phyloP scores from a whole-genome alignment of 2,888 invertebrate genomes.

The Odontocerum albicorne region DNA sequence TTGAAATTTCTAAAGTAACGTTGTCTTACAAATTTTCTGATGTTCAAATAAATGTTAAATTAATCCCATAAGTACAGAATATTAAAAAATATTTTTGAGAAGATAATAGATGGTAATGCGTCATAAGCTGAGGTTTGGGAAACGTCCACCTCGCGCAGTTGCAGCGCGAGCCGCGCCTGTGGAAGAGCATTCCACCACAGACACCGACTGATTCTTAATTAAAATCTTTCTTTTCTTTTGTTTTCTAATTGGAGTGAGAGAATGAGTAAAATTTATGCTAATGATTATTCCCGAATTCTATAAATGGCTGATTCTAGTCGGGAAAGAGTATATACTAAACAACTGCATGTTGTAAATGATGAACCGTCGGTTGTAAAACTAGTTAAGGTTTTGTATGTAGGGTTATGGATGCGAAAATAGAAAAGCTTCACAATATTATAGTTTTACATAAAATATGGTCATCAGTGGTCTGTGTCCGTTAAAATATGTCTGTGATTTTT shows the following conservation, averaged over 20 bases:
- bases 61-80: conserved; percentile 50
- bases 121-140: conserved; percentile 38
- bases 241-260: conserved; percentile 23
- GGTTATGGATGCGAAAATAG: conserved; percentile 36
- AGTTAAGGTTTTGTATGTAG: conserved; percentile 39
- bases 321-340: neutral
- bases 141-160: conserved; percentile 33
- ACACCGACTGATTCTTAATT: conserved; percentile 8
- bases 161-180: no score
- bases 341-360: conserved; percentile 31
- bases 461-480: conserved; percentile 60
- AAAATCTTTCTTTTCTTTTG: conserved; percentile 7
- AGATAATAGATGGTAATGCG: conserved; percentile 46
- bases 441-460: conserved; percentile 49
- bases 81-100: conserved; percentile 47
- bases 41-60: conserved; percentile 48
- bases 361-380: conserved; percentile 57
- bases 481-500: conserved; percentile 62
- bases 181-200: neutral
- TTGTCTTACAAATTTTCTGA: conserved; percentile 31
- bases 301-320: no score
- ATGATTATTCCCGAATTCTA: no score
- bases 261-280: conserved; percentile 5
- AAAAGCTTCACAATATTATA: conserved; percentile 46
- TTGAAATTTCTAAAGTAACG: conserved; percentile 47